Conservation (phyloP, 2,888 invertebrate species). For the Drosophila seclusa region DNA sequence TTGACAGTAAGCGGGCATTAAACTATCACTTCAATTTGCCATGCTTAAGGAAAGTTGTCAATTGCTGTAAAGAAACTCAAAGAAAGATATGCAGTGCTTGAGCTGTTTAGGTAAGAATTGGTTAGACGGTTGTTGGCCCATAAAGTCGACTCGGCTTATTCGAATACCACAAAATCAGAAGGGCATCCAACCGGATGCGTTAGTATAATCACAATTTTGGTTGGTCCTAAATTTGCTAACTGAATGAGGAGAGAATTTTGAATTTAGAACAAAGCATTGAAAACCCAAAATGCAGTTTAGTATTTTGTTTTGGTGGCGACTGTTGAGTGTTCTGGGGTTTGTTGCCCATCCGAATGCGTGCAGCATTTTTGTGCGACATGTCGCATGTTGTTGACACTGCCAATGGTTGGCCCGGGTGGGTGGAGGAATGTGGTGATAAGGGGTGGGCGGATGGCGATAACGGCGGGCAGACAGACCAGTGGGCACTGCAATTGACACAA, state of each 20-base stretch:
- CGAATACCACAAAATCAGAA: not conserved
- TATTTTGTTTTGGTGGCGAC: not conserved
- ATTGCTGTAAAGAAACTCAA: not conserved
- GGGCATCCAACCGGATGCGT: not conserved
- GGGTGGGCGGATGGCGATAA: not conserved
- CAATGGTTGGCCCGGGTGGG: conserved; percentile 26
- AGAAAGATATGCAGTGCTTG: not conserved
- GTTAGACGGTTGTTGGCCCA: too few relatives aligned
- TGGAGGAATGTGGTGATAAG: not conserved
- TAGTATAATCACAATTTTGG: too few relatives aligned
- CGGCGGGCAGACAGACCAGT: conserved; percentile 24
- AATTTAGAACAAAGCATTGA: conserved; percentile 27
- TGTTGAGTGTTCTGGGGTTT: not conserved
- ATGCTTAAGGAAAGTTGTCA: not conserved
- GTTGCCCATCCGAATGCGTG: conserved; percentile 45
- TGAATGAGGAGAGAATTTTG: not conserved
- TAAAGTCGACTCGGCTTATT: too few relatives aligned
- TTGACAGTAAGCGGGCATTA: not conserved
- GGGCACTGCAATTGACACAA: conserved; percentile 77
- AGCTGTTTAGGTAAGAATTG: too few relatives aligned
- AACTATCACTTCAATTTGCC: not conserved
- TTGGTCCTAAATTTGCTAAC: not conserved
- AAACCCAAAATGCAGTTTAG: conserved; percentile 27
- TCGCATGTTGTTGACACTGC: conserved; percentile 75
- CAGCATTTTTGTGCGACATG: conserved; percentile 66